Percentiles rank a stretch among this genome's conserved stretches.
These are phyloP conservation scores for Mythimna loreyi DNA, from an alignment of 2,888 invertebrate species.

Conservation along the genomic window DNA sequence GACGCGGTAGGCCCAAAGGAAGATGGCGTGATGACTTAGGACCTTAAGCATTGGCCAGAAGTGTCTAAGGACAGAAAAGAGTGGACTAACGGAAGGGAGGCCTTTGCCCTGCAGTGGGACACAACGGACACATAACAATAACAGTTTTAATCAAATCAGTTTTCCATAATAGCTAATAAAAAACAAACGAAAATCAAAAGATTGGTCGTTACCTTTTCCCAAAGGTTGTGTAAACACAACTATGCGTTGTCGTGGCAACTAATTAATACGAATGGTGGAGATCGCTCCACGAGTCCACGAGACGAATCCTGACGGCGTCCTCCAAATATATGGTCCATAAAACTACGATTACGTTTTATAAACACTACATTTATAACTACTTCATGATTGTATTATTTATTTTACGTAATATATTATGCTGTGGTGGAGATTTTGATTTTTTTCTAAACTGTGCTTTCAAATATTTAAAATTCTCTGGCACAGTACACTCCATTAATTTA, in stretches of 20 bases:
- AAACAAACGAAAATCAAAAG: constrained; percentile 21
- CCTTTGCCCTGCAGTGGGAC: too few relatives aligned
- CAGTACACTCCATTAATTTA: constrained; percentile 90
- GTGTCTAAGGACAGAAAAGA: too few relatives aligned
- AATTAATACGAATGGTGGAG: constrained; percentile 83
- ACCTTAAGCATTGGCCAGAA: too few relatives aligned
- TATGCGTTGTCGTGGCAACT: constrained; percentile 69
- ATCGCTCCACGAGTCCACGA: constrained; percentile 61
- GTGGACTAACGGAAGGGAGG: too few relatives aligned
- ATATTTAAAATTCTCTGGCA: constrained; percentile 90
- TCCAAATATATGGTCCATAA: constrained; percentile 87
- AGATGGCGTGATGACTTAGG: too few relatives aligned
- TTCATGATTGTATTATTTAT: constrained; percentile 91
- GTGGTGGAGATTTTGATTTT: constrained; percentile 86
- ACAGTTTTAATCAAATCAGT: too few relatives aligned
- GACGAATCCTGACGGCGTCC: constrained; percentile 69
- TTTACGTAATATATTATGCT: constrained; percentile 90
- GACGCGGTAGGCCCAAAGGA: too few relatives aligned
- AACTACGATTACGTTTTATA: constrained; percentile 89
- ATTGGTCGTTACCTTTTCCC: constrained; percentile 19
- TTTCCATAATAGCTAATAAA: neutral
- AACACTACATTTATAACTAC: constrained; percentile 90
- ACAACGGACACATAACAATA: too few relatives aligned
- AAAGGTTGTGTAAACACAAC: constrained; percentile 63
- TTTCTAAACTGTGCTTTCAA: constrained; percentile 89